phyloP scores from a whole-genome alignment of 1,140 invertebrate species.

The Portunus trituberculatus region DNA sequence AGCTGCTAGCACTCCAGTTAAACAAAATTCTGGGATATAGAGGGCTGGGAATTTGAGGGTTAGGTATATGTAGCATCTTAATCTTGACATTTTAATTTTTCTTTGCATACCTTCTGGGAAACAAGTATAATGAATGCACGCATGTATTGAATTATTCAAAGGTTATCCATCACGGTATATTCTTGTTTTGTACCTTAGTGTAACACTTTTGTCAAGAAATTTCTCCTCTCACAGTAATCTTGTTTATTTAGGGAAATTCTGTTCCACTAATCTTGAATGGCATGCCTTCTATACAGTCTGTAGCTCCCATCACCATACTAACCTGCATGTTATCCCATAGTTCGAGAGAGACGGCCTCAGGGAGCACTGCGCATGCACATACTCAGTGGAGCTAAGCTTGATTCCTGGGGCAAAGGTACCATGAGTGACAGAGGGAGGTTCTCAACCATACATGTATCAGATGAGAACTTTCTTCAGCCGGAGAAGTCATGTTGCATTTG shows the following conservation, averaged over 20 bases:
- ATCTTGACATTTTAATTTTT: too few species aligned
- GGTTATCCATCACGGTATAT: too few species aligned
- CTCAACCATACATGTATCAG: too few species aligned
- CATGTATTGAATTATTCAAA: too few species aligned
- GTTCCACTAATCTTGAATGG: not conserved
- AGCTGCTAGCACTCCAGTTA: too few species aligned
- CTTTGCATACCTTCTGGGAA: too few species aligned
- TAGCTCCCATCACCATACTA: constrained; percentile 40
- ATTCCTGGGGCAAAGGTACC: constrained; percentile 74
- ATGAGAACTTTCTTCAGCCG: too few species aligned
- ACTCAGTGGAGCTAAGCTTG: constrained; percentile 65
- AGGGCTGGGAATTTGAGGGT: too few species aligned
- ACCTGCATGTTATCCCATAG: constrained; percentile 71
- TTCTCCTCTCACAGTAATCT: not conserved
- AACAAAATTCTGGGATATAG: too few species aligned
- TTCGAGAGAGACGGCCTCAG: constrained; percentile 61
- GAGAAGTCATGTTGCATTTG: too few species aligned
- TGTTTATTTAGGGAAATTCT: not conserved
- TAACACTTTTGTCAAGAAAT: not conserved
- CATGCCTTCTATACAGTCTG: not conserved
- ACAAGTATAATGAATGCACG: too few species aligned
- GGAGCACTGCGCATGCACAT: constrained; percentile 66
- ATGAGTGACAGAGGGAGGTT: not conserved
- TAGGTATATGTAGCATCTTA: too few species aligned
- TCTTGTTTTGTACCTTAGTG: not conserved